A percentile compares a stretch with the other conserved stretches of the same genome.
Conservation (phyloP, 2,113 vertebrate species). For the Mastomys coucha region DNA sequence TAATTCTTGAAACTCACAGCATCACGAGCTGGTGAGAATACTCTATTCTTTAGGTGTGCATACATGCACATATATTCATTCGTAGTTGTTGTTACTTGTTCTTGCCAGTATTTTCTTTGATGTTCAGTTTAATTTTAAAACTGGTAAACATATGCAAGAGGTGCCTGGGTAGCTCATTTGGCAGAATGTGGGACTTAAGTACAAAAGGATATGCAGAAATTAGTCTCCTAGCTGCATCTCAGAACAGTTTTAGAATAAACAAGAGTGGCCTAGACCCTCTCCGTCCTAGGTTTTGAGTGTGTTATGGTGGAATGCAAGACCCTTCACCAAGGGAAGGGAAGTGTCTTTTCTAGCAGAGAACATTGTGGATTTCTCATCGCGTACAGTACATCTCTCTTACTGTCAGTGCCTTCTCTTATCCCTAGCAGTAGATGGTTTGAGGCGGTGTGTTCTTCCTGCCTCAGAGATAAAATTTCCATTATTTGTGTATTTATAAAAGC, state of each 20-base stretch:
- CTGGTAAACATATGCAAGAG: background rate
- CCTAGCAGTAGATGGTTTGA: background rate
- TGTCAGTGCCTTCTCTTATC: background rate
- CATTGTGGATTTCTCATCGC: background rate
- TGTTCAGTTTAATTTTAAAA: background rate
- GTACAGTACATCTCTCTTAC: background rate
- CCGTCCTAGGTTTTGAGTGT: background rate
- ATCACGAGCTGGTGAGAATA: background rate
- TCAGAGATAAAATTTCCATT: background rate
- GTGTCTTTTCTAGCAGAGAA: background rate
- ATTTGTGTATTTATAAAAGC: background rate
- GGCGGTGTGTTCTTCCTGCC: background rate
- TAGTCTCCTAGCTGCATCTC: background rate
- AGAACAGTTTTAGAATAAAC: background rate
- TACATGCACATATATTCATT: background rate
- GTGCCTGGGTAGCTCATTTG: background rate
- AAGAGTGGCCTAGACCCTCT: background rate
- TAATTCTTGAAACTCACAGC: background rate
- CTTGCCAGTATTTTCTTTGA: background rate
- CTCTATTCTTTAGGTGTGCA: background rate
- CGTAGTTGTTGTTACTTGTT: background rate
- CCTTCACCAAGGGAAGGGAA: background rate
- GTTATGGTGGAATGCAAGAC: background rate
- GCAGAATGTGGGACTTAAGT: background rate
- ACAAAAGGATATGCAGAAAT: background rate